Evolutionary conservation across 2,113 vertebrate genomes (phyloP).

Genomic region (Pantherophis guttatus): DNA sequence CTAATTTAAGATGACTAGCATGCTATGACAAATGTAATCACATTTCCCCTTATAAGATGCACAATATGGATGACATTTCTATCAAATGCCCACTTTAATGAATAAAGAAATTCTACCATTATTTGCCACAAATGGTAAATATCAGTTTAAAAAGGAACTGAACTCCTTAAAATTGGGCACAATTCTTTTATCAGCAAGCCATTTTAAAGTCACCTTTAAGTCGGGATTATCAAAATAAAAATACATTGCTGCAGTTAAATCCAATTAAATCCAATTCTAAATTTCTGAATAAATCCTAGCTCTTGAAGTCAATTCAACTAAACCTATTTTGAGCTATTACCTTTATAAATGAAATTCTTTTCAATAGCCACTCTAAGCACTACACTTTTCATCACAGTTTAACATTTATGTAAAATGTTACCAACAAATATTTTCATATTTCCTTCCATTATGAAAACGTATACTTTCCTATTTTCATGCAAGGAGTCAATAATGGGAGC

Average conservation of each 20-base stretch:
- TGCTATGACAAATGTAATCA: neutral
- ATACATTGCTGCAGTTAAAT: neutral
- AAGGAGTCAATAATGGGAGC: neutral
- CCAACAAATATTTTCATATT: constrained; percentile 17
- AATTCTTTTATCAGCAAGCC: neutral
- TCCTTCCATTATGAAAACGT: neutral
- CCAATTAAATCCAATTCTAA: neutral
- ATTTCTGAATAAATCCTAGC: neutral
- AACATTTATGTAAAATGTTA: neutral
- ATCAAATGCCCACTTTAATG: neutral
- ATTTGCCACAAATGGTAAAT: neutral
- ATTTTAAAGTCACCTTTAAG: neutral
- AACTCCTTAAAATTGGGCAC: neutral
- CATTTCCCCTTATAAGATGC: neutral
- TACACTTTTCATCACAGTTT: neutral
- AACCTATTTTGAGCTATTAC: neutral
- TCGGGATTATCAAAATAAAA: neutral
- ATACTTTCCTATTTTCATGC: constrained; percentile 16
- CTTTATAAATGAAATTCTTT: constrained; percentile 5
- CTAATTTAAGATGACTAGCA: neutral
- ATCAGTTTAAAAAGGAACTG: neutral
- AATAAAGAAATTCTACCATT: neutral
- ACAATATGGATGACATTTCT: neutral
- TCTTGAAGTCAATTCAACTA: constrained; percentile 22
- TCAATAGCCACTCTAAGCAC: neutral